Evolutionary conservation across 2,113 vertebrate genomes (phyloP), one percentile per base, ranked within the genome.

Genomic region (Urocynchramus pylzowi): DNA sequence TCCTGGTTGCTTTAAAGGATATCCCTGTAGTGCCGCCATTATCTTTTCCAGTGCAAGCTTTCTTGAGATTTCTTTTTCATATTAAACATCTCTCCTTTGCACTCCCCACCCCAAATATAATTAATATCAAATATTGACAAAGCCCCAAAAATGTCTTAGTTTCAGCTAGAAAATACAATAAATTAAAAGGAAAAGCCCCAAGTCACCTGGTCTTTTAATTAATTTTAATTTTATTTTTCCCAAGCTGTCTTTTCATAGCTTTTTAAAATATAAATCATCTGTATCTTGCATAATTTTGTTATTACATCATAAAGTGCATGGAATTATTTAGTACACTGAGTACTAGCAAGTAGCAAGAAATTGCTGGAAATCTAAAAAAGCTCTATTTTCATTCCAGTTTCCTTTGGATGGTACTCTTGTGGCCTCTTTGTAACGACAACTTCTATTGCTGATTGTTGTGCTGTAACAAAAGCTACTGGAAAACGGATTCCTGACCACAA

Each of bases 211-310:
- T 95, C 71, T 93, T 86, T 89, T 31, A 84, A 27, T 77, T 77
- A 45, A 45, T 44, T 77, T 76, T 37, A 68, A 73, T 91, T 97
- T 97, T 97, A 96, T 97, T 93, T 27, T 87, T 93, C 65, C 53
- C 81, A 93, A 93, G 50, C 45, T 84, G 21, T 78, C 26, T 95
- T 45, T 17, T 56, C 42, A 91, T 84, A 93, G 19, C 26, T 78
- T 94, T 93, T 78, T 18, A 20, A 91, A 92, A 94, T 85, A 77
- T 28, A 74, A 94, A 86, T 93, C 80, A 83, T 59, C 31, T 5
- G 4, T 59, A 50, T 73, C 28, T 89, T 37, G 13, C 50, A 88
- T 33, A 41, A 67, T 60, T 17, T 33, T 75, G 64, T 54, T 95
- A 91, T 81, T 88, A 95, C 67, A 90, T 64, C 37, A 76, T 70